Percentiles rank a stretch among this genome's conserved stretches.
phyloP scores from a whole-genome alignment of 2,797 vertebrate genomes.

The Typhlichthys subterraneus region DNA sequence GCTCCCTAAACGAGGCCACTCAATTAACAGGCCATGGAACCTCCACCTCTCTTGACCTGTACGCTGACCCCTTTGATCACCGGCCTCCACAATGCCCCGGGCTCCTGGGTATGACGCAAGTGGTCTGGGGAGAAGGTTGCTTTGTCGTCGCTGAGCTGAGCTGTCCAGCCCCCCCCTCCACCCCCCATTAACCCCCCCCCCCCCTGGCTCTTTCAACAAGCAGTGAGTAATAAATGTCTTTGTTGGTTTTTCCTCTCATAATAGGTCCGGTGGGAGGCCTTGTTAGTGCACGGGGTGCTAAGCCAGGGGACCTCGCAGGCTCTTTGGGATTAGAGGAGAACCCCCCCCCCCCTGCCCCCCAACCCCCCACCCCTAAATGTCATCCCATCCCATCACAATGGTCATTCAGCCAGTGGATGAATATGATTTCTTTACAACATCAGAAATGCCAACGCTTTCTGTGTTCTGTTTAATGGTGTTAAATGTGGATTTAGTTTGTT shows the following conservation, averaged over 20 bases:
- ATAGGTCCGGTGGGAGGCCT: conserved; percentile 67
- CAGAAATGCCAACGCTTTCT: conserved; percentile 38
- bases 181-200: conserved; percentile 50
- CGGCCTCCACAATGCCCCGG: conserved; percentile 33
- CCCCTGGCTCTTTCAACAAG: conserved; percentile 64
- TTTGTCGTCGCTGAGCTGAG: conserved; percentile 57
- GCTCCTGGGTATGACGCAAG: conserved; percentile 24
- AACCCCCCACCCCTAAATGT: conserved; percentile 41
- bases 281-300: conserved; percentile 61
- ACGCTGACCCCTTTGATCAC: conserved; percentile 20
- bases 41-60: conserved; percentile 43
- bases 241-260: conserved; percentile 72
- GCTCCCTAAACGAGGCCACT: conserved; percentile 56
- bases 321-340: conserved; percentile 58
- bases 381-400: conserved; percentile 52
- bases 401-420: conserved; percentile 50
- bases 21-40: conserved; percentile 64
- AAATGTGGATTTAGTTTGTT: conserved; percentile 41
- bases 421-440: conserved; percentile 57
- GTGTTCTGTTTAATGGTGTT: conserved; percentile 36
- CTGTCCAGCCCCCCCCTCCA: conserved; percentile 68
- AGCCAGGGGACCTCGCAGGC: conserved; percentile 58
- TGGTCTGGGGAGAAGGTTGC: conserved; percentile 10
- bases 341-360: background rate
- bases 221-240: conserved; percentile 73